Evolutionary conservation across 2,113 vertebrate genomes (phyloP).

Genomic region (Melanerpes aurifrons): DNA sequence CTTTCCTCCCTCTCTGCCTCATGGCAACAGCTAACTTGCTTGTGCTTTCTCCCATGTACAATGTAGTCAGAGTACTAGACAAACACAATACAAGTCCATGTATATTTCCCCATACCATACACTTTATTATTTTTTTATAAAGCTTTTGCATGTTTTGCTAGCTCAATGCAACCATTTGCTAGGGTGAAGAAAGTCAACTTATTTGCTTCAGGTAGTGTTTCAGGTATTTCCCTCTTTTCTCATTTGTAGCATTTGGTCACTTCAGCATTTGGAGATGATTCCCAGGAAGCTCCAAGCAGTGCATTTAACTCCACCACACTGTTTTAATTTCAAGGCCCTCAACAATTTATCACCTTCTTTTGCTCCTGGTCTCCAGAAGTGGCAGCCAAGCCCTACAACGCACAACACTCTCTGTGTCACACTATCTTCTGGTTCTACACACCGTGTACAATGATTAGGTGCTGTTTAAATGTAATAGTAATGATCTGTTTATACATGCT

Average conservation of each 20-base stretch:
- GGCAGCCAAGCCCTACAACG: neutral
- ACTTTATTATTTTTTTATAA: neutral
- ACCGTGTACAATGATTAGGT: neutral
- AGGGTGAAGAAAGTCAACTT: neutral
- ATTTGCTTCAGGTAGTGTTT: neutral
- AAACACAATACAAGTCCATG: neutral
- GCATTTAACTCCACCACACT: neutral
- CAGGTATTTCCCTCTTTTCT: neutral
- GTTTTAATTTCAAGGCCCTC: neutral
- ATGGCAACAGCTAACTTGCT: neutral
- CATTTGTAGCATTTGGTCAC: neutral
- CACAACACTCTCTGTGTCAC: neutral
- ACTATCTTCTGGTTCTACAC: neutral
- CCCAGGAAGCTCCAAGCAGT: neutral
- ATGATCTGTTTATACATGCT: neutral
- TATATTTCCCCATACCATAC: neutral
- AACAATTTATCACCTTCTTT: neutral
- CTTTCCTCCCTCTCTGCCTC: neutral
- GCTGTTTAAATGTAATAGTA: neutral
- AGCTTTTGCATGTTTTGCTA: neutral
- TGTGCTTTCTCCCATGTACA: neutral
- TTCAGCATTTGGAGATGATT: neutral
- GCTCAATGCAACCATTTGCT: neutral
- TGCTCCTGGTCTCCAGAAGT: neutral
- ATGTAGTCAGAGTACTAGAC: neutral